Conservation (phyloP, 2,797 vertebrate species). For the Sebastes paucispinis region DNA sequence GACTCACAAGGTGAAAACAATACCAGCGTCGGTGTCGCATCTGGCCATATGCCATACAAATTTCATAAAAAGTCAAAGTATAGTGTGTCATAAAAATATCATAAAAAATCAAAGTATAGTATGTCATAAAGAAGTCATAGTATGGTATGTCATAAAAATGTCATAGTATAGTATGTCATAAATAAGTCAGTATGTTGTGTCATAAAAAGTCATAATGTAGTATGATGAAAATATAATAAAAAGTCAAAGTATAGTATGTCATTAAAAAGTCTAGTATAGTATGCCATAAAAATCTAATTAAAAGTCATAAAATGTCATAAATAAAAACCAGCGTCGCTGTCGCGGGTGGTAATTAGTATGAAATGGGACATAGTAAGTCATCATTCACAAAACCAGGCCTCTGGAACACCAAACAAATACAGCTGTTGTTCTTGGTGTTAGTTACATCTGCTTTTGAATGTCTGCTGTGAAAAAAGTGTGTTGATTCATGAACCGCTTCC, state of each 20-base stretch:
- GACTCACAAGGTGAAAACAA: too few species aligned
- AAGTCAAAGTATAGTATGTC: too few species aligned
- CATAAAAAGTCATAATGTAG: neutral
- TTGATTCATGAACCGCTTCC: neutral
- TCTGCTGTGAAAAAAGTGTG: neutral
- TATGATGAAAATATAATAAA: neutral
- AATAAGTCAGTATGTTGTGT: neutral
- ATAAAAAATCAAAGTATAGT: too few species aligned
- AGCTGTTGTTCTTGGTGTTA: neutral
- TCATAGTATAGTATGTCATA: too few species aligned
- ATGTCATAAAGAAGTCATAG: neutral
- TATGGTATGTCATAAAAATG: neutral
- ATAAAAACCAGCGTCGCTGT: too few species aligned
- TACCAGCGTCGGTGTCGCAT: accelerated
- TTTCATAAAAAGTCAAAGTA: neutral
- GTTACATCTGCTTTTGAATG: neutral
- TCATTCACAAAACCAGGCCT: accelerated
- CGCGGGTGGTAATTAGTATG: too few species aligned
- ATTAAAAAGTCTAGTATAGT: neutral
- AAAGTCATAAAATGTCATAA: neutral
- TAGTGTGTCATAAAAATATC: neutral
- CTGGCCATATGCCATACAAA: neutral
- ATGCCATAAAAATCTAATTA: too few species aligned
- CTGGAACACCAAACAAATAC: neutral
- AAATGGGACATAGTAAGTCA: too few species aligned